Conservation (phyloP, 2,113 vertebrate species). For the Ibidorhyncha struthersii region DNA sequence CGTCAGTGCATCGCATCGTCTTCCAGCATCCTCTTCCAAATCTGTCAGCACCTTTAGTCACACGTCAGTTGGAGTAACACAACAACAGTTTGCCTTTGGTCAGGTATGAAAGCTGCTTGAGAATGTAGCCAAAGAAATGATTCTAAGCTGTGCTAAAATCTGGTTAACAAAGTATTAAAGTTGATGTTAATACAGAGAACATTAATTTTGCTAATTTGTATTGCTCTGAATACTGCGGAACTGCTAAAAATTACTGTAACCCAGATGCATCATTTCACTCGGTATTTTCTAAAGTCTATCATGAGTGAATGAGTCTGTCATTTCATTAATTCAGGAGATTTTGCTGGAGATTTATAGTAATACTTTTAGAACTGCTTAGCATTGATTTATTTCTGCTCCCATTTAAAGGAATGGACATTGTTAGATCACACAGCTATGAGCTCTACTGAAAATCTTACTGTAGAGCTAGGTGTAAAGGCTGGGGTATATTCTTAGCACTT, state of each 20-base stretch:
- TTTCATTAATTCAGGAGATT: background rate
- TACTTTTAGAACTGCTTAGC: background rate
- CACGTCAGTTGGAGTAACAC: constrained; percentile 63
- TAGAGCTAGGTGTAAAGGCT: background rate
- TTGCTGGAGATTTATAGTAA: background rate
- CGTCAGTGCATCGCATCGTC: constrained; percentile 81
- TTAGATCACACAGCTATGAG: background rate
- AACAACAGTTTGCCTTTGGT: constrained; percentile 74
- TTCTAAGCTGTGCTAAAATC: background rate
- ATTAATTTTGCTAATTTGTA: background rate
- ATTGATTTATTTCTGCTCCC: background rate
- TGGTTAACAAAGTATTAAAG: background rate
- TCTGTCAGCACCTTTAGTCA: constrained; percentile 74
- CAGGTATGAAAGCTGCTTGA: constrained; percentile 70
- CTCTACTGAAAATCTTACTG: background rate
- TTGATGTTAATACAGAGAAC: background rate
- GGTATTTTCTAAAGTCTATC: background rate
- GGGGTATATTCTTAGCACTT: background rate
- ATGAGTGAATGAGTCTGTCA: background rate
- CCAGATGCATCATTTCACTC: background rate
- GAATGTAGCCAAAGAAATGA: background rate
- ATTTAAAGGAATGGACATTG: background rate
- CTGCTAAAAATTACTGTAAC: background rate
- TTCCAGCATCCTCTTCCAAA: constrained; percentile 86
- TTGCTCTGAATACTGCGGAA: background rate